A percentile compares a stretch with the other conserved stretches of the same genome.
Evolutionary conservation across 1,140 invertebrate genomes (phyloP).

Genomic region (Drosophila obscura): DNA sequence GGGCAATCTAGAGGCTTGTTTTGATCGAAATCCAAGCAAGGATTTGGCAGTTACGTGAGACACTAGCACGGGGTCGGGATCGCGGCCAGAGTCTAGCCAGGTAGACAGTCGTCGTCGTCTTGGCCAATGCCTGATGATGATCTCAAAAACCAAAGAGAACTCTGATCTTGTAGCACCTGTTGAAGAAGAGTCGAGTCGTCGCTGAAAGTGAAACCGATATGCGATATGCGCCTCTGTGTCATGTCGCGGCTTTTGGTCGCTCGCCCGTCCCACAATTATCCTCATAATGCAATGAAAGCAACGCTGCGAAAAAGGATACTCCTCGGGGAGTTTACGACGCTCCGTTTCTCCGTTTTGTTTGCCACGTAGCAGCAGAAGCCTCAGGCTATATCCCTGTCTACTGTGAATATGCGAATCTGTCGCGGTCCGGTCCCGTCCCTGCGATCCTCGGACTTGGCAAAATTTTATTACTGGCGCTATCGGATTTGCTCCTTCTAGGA

Average conservation of each 20-base stretch:
- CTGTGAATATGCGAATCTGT: conserved; percentile 37
- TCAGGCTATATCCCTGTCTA: conserved; percentile 17
- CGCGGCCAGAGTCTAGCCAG: conserved; percentile 47
- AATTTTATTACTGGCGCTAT: conserved; percentile 81
- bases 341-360: conserved; percentile 42
- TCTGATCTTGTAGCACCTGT: conserved; percentile 70
- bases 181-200: conserved; percentile 27
- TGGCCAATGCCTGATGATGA: conserved; percentile 57
- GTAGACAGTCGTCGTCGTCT: conserved; percentile 48
- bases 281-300: conserved; percentile 69
- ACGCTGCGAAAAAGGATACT: conserved; percentile 67
- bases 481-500: conserved; percentile 67
- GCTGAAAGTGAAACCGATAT: conserved; percentile 61
- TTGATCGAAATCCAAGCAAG: conserved; percentile 72
- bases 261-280: conserved; percentile 56
- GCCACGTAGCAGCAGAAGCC: conserved; percentile 28
- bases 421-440: conserved; percentile 23
- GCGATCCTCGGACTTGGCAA: conserved; percentile 14
- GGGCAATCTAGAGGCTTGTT: conserved; percentile 76
- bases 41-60: conserved; percentile 68
- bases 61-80: conserved; percentile 18
- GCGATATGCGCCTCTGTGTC: conserved; percentile 15
- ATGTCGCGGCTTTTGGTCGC: conserved; percentile 66
- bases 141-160: conserved; percentile 34
- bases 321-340: conserved; percentile 70